These are phyloP conservation scores for Rhabdophis nuchalis DNA, from an alignment of 2,797 vertebrate genomes.

Conservation along the genomic window DNA sequence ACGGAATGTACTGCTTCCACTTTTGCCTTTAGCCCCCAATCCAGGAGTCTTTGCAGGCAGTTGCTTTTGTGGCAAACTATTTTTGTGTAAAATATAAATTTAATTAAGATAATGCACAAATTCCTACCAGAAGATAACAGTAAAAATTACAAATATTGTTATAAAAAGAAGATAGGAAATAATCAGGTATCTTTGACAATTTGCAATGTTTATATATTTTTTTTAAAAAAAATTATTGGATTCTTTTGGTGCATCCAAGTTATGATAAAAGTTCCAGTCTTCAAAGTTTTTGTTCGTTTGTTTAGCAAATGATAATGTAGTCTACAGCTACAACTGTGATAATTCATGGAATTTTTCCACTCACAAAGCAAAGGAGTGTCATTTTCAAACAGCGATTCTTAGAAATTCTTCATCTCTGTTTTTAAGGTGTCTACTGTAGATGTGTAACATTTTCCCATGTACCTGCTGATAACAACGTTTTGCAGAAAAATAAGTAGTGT, in stretches of 20 bases:
- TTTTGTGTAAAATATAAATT: too few relatives aligned
- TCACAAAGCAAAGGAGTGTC: background rate
- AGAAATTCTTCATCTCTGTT: background rate
- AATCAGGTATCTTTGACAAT: background rate
- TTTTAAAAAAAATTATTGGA: background rate
- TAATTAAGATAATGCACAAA: background rate
- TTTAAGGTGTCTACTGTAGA: background rate
- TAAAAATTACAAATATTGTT: background rate
- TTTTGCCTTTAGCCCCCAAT: too few relatives aligned
- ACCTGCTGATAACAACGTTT: background rate
- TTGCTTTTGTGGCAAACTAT: too few relatives aligned
- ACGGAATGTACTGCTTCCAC: too few relatives aligned
- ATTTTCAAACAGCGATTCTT: background rate
- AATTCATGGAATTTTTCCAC: background rate
- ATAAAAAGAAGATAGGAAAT: background rate
- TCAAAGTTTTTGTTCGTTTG: background rate
- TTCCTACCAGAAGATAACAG: background rate
- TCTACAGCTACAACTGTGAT: background rate
- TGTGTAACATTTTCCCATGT: background rate
- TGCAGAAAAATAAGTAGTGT: background rate
- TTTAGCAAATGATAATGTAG: background rate
- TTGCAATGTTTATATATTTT: background rate
- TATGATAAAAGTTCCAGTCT: background rate
- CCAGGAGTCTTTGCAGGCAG: too few relatives aligned
- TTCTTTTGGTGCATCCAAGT: background rate